A percentile compares a stretch with the other conserved stretches of the same genome.
Conservation (phyloP, 2,797 vertebrate genomes). For the Tragopan temminckii region DNA sequence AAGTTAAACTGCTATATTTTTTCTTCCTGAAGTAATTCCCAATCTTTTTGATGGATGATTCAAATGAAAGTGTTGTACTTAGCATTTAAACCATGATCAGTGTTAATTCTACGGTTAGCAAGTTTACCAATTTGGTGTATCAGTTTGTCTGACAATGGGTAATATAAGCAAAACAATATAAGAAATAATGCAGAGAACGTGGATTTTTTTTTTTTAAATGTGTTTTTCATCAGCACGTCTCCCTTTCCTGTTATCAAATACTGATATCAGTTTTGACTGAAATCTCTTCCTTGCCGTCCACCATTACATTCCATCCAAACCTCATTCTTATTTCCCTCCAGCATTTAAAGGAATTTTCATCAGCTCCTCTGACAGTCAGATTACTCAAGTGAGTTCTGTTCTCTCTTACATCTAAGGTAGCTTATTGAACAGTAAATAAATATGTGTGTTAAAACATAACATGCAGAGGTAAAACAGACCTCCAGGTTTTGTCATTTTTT, state of each 20-base stretch:
- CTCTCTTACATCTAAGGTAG: neutral
- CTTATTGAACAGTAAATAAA: neutral
- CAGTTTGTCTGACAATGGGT: neutral
- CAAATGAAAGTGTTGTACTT: neutral
- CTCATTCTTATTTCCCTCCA: neutral
- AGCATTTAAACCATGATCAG: neutral
- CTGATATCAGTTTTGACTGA: neutral
- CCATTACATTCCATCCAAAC: neutral
- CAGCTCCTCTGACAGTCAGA: neutral
- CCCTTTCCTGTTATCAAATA: neutral
- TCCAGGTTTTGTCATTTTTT: neutral
- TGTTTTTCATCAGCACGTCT: neutral
- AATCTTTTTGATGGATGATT: neutral
- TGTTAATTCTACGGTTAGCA: neutral
- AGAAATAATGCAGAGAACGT: neutral
- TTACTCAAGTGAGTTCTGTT: neutral
- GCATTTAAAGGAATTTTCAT: neutral
- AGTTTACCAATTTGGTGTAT: neutral
- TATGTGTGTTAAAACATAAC: neutral
- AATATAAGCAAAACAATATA: neutral
- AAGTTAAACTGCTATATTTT: neutral
- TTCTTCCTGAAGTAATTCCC: neutral
- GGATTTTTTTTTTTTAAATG: neutral
- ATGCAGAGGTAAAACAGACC: neutral
- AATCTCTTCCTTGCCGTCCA: neutral